A percentile compares a stretch with the other conserved stretches of the same genome.
Evolutionary conservation across 2,113 vertebrate species (phyloP).

Genomic region (Eonycteris spelaea): DNA sequence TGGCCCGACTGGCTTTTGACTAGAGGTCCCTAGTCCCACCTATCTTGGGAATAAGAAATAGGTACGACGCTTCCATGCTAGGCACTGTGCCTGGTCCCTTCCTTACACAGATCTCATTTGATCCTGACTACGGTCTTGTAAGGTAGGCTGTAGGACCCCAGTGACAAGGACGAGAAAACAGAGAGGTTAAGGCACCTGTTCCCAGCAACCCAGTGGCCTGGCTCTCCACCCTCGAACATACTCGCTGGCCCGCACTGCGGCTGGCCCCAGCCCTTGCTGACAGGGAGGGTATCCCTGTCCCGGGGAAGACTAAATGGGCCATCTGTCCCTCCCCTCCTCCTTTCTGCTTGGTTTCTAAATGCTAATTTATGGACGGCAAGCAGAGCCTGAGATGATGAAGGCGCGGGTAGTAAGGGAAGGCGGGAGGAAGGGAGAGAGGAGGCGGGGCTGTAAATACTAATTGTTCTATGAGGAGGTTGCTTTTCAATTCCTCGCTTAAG

Average conservation of each 20-base stretch:
- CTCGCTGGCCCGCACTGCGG: fast-evolving
- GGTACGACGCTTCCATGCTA: fast-evolving
- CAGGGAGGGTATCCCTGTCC: neutral
- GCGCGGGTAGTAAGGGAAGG: neutral
- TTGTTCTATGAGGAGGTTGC: slow-evolving; percentile 70
- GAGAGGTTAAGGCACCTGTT: neutral
- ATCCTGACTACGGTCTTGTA: neutral
- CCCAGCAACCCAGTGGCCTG: neutral
- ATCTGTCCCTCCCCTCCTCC: neutral
- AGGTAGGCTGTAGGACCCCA: neutral
- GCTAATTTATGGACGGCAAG: slow-evolving; percentile 66
- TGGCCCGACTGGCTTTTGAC: neutral
- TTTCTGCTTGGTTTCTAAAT: neutral
- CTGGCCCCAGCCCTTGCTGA: neutral
- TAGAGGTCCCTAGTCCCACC: neutral
- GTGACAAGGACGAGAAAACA: neutral
- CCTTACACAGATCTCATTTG: neutral
- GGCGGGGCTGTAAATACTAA: slow-evolving; percentile 67
- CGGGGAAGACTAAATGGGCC: neutral
- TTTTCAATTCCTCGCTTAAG: slow-evolving; percentile 60
- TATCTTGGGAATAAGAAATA: neutral
- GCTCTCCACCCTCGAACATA: neutral
- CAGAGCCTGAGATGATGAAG: slow-evolving; percentile 50
- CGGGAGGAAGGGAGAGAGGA: neutral
- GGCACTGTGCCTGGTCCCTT: too few species aligned